Evolutionary conservation across 2,888 invertebrate species (phyloP), one percentile per base, ranked within the genome.

Genomic region (Ichneumon xanthorius): DNA sequence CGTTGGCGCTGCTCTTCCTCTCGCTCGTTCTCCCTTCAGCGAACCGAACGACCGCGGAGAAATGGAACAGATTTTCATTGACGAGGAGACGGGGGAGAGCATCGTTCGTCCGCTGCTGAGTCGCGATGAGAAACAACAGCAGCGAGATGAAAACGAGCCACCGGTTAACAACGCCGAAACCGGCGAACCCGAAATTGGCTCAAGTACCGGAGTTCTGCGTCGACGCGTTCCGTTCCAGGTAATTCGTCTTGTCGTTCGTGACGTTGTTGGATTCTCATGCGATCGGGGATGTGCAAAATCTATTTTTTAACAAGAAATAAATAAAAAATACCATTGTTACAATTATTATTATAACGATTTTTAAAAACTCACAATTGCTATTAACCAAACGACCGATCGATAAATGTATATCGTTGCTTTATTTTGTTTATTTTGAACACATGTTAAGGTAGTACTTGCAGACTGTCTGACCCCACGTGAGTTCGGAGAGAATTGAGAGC

Each of bases 11-110:
- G 4, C 33, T 19, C 55, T 68, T 37, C 50, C 22, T 40, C 6
- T 30, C 16, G 55, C 16, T 26, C 50, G 30, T 16, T 70, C 30
- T 70, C 33, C 61, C 16, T 75, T 26, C 37, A n/a, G 37, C 65
- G 45, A 67, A 22, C 80, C n/a, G 16, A 77, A 45, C 65, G 58
- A 40, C 50, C 14, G 30, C 61, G n/a, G 33, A 37, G 16, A 80
- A 73, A 91, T 90, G 91, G 88, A 89, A 61, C 83, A 82, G n/a
- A 80, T 89, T 45, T 89, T 91, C 79, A 87, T 93, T 53, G 93
- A 93, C 80, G 88, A 90, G 76, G 93, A 93, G 80, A 93, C 93
- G 33, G 93, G 93, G 37, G 93, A 93, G 86, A 88, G 88, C 65
- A 81, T 91, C 19, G 85, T 86, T 14, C 76, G 88, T 30, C 87